Conservation (phyloP, 2,113 vertebrate species). For the Anolis sagrei region DNA sequence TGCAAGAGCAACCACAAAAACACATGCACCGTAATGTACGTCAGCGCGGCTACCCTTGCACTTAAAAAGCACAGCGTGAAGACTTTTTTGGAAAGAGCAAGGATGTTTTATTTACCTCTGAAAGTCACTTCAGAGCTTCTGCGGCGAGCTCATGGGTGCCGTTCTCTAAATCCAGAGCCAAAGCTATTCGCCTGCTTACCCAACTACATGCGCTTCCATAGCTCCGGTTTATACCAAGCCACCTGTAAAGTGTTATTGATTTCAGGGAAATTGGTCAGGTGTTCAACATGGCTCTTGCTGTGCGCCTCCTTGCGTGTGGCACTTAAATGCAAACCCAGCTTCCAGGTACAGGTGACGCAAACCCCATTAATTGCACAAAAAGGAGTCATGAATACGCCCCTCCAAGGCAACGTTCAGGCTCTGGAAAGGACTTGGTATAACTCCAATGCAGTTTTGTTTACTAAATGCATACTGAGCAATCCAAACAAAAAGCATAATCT, state of each 20-base stretch:
- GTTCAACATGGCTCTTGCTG: not conserved
- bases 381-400: not conserved
- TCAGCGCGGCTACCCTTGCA: not conserved
- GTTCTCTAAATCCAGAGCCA: slow-evolving; percentile 21
- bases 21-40: too few species aligned
- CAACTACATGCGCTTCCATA: not conserved
- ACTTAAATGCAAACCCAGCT: slow-evolving; percentile 28
- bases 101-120: not conserved
- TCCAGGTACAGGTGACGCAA: slow-evolving; percentile 19
- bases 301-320: not conserved
- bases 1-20: too few species aligned
- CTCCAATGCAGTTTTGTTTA: slow-evolving; percentile 43
- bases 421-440: slow-evolving; percentile 47
- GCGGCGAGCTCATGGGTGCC: not conserved
- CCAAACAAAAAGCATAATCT: too few species aligned
- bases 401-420: slow-evolving; percentile 51
- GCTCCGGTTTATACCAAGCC: slow-evolving; percentile 22
- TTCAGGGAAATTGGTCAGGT: not conserved
- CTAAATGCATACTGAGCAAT: slow-evolving; percentile 22
- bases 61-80: not conserved
- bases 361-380: slow-evolving; percentile 49
- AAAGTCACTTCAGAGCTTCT: slow-evolving; percentile 18
- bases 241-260: slow-evolving; percentile 22
- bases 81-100: not conserved
- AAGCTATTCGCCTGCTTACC: not conserved